phyloP scores from a whole-genome alignment of 2,797 vertebrate species.

The Onychomys leucogaster region DNA sequence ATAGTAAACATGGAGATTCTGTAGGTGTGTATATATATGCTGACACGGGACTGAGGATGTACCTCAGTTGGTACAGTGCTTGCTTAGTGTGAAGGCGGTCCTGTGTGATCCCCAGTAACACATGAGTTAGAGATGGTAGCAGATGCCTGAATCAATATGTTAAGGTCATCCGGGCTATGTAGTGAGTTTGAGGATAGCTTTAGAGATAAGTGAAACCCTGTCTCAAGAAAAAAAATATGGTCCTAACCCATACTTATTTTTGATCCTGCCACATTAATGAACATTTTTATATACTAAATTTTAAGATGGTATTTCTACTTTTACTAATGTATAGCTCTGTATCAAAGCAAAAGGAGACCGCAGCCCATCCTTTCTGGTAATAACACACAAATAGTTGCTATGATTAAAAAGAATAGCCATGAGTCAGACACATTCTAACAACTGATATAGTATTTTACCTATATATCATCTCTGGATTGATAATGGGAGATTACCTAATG shows the following conservation, averaged over 20 bases:
- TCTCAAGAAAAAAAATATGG: constrained; percentile 17
- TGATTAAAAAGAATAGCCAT: neutral
- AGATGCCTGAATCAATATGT: neutral
- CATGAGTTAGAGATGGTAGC: neutral
- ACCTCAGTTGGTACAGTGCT: neutral
- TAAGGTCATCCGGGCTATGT: neutral
- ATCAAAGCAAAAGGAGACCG: neutral
- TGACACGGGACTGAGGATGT: neutral
- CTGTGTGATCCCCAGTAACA: neutral
- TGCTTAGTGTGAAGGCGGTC: neutral
- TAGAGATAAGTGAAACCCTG: neutral
- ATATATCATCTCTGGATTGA: neutral
- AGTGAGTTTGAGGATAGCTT: neutral
- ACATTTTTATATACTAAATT: neutral
- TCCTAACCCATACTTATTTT: neutral
- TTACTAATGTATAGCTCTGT: neutral
- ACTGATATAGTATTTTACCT: neutral
- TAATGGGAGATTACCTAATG: neutral
- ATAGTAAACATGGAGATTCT: neutral
- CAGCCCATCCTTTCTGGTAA: neutral
- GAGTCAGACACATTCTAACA: constrained; percentile 7
- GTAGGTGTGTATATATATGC: neutral
- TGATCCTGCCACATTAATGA: neutral
- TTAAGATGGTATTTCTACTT: neutral
- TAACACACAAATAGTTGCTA: neutral